A percentile compares a stretch with the other conserved stretches of the same genome.
These are phyloP conservation scores for Micronycteris hirsuta DNA, from an alignment of 2,113 vertebrate species.

Conservation along the genomic window DNA sequence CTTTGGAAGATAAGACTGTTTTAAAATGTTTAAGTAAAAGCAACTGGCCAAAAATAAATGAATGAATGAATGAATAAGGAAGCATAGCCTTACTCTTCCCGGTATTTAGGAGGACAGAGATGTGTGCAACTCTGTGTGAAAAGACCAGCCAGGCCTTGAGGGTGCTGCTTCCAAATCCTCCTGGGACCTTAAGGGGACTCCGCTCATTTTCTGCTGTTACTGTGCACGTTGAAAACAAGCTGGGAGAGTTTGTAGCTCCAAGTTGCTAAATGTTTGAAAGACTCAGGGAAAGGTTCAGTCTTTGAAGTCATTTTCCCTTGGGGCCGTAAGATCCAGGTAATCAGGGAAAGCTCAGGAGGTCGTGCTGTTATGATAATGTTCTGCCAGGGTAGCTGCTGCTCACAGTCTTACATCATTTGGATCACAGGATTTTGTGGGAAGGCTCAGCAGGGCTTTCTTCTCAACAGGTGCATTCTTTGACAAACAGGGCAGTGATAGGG, in stretches of 20 bases:
- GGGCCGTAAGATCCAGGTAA: slow-evolving; percentile 68
- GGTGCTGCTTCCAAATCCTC: not conserved
- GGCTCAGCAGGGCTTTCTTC: not conserved
- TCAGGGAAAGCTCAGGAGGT: slow-evolving; percentile 59
- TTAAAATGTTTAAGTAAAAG: slow-evolving; percentile 22
- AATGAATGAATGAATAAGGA: not conserved
- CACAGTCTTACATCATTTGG: not conserved
- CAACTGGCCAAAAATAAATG: not conserved
- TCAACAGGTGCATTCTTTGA: slow-evolving; percentile 51
- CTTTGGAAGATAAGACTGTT: slow-evolving; percentile 2
- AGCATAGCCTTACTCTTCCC: not conserved
- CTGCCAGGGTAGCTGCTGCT: not conserved
- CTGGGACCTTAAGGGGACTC: not conserved
- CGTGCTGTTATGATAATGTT: slow-evolving; percentile 59
- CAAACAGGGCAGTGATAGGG: not conserved
- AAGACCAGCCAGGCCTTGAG: not conserved
- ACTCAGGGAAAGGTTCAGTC: slow-evolving; percentile 20
- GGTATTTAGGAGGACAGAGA: not conserved
- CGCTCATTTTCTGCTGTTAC: slow-evolving; percentile 26
- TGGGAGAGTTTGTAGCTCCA: slow-evolving; percentile 10
- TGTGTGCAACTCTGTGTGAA: not conserved
- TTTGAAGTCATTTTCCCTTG: slow-evolving; percentile 68
- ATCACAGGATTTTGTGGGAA: slow-evolving; percentile 35
- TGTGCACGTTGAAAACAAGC: slow-evolving; percentile 33
- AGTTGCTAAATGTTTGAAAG: slow-evolving; percentile 54